Percentiles rank a stretch among this genome's conserved stretches.
Evolutionary conservation across 2,888 invertebrate species (phyloP).

Genomic region (Caenorhabditis sp.): DNA sequence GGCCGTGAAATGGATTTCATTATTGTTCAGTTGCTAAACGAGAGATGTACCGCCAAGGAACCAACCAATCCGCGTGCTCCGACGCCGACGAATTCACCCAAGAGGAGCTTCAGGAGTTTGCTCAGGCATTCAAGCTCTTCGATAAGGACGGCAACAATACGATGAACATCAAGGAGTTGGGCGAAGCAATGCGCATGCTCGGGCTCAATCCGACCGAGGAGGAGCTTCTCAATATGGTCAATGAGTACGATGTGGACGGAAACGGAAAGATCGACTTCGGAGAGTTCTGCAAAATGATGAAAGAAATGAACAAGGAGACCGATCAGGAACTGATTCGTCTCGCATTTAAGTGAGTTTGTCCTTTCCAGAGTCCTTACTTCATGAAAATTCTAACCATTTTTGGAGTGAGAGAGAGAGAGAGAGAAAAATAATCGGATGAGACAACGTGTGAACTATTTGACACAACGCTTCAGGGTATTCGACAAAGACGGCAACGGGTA

Average conservation of each 20-base stretch:
- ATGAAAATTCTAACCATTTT: too few relatives aligned
- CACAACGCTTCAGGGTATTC: conserved; percentile 78
- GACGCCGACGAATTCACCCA: conserved; percentile 78
- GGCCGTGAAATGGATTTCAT: neutral
- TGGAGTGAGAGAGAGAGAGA: too few relatives aligned
- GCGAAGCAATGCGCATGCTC: conserved; percentile 79
- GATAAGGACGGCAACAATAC: conserved; percentile 79
- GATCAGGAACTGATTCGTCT: conserved; percentile 79
- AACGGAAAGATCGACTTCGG: conserved; percentile 79
- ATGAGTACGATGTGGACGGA: conserved; percentile 79
- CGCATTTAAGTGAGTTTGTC: conserved; percentile 78
- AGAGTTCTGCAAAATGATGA: conserved; percentile 79
- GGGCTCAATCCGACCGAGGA: conserved; percentile 79
- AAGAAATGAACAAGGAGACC: conserved; percentile 79
- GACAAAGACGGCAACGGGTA: conserved; percentile 79
- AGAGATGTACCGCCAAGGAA: conserved; percentile 78
- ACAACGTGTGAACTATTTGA: too few relatives aligned
- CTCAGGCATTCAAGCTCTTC: conserved; percentile 79
- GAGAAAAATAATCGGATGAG: too few relatives aligned
- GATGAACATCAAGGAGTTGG: conserved; percentile 79
- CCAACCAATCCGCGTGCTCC: conserved; percentile 72
- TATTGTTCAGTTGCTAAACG: conserved; percentile 40
- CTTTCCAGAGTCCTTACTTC: too few relatives aligned
- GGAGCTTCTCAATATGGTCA: conserved; percentile 61
- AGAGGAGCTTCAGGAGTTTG: conserved; percentile 79